Evolutionary conservation across 2,797 vertebrate species (phyloP), one percentile per base, ranked within the genome.

Genomic region (Serranus cabrilla): DNA sequence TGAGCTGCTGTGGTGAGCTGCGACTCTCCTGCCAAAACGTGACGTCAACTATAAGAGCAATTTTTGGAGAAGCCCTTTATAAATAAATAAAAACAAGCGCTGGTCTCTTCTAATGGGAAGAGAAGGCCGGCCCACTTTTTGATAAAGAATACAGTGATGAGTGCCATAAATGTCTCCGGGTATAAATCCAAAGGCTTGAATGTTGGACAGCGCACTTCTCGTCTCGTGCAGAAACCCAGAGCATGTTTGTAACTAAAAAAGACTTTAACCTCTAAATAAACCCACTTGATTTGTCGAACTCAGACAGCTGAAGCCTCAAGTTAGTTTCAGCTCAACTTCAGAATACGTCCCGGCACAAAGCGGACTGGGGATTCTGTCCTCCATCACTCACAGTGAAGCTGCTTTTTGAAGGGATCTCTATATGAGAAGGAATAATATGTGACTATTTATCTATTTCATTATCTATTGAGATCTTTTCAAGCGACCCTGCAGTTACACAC

Each of bases 401-500:
- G 54, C 23, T 67, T 55, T 1, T 54, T 23, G 31, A 43, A 10
- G 39, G 47, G 11, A 31, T 52, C 25, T 54, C 9, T 37, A 13
- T 27, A 2, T 45, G 47, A 60, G 68, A n/a, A 42, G 21, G 39
- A 46, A 18, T 40, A 50, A 20, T n/a, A 47, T 13, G 20, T 8
- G 46, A 31, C 23, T 42, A 39, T 62, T 54, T 46, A 54, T 1
- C 14, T 52, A 21, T 71, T 70, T 59, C 43, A 50, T 49, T 40
- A 8, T 70, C 42, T 20, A 4, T n/a, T 49, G 45, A 50, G 21
- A 50, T 70, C 21, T 27, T 45, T 45, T 71, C n/a, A 52, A 45
- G 11, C 13, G 20, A 55, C 34, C 40, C 6, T 42, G 20, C 14
- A 39, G 18, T n/a, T n/a, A n/a, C n/a, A n/a, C n/a, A n/a, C 20